A percentile compares a stretch with the other conserved stretches of the same genome.
phyloP scores from a whole-genome alignment of 1,140 invertebrate species.

The Nixonia krombeini region DNA sequence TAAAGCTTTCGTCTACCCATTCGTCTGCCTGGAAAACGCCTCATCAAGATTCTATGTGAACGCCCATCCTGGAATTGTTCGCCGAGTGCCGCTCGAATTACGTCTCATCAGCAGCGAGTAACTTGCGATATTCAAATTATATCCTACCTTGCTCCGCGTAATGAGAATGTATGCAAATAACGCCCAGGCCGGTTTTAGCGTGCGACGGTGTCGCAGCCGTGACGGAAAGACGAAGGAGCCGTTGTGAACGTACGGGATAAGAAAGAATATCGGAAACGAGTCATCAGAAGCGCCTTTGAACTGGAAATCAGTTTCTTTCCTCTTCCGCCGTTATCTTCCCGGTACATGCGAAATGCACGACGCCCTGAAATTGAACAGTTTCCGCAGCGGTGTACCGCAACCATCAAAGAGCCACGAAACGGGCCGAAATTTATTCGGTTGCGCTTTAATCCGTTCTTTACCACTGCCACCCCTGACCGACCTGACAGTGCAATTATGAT shows the following conservation, averaged over 20 bases:
- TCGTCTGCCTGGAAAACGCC: slow-evolving; percentile 52
- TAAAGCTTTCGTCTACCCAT: slow-evolving; percentile 44
- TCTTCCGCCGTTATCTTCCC: too few relatives aligned
- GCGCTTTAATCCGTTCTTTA: too few relatives aligned
- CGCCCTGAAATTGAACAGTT: too few relatives aligned
- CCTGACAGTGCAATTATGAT: not conserved
- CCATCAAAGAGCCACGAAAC: too few relatives aligned
- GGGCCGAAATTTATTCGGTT: too few relatives aligned
- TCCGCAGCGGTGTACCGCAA: too few relatives aligned
- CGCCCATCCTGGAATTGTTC: slow-evolving; percentile 52
- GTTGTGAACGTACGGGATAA: slow-evolving; percentile 1
- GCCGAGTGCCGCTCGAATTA: slow-evolving; percentile 57
- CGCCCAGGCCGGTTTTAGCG: slow-evolving; percentile 19
- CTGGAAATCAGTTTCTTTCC: slow-evolving; percentile 24
- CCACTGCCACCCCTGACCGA: too few relatives aligned
- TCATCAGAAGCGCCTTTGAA: slow-evolving; percentile 17
- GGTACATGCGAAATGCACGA: too few relatives aligned
- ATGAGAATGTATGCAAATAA: slow-evolving; percentile 67
- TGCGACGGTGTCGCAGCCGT: slow-evolving; percentile 11
- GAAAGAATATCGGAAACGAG: slow-evolving; percentile 18
- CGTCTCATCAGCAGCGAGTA: slow-evolving; percentile 63
- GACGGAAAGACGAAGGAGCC: not conserved
- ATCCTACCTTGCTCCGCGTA: slow-evolving; percentile 45
- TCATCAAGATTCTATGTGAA: slow-evolving; percentile 57
- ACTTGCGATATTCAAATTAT: slow-evolving; percentile 66